Evolutionary conservation across 2,113 vertebrate genomes (phyloP).

Genomic region (Triplophysa tibetana): DNA sequence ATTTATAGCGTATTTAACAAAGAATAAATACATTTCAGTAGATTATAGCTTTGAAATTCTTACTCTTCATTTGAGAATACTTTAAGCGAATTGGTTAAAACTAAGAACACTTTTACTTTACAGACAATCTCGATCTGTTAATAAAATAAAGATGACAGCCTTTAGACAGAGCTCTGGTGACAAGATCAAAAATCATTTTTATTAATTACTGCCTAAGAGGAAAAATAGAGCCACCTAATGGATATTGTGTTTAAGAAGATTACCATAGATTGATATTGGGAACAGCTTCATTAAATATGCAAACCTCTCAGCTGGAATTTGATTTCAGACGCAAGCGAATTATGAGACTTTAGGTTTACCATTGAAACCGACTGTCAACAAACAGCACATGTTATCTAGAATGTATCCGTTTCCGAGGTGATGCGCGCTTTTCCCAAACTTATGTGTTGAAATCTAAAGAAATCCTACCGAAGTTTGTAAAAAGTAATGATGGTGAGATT

Average conservation of each 20-base stretch:
- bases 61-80: not conserved
- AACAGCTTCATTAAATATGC: slow-evolving; percentile 40
- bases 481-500: not conserved
- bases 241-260: slow-evolving; percentile 10
- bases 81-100: not conserved
- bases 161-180: not conserved
- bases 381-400: not conserved
- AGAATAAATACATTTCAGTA: not conserved
- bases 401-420: no score
- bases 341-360: not conserved
- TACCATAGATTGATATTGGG: slow-evolving; percentile 28
- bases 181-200: not conserved
- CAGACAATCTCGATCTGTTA: slow-evolving; percentile 7
- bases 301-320: slow-evolving; percentile 20
- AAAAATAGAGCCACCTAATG: slow-evolving; percentile 2
- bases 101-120: not conserved
- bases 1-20: not conserved
- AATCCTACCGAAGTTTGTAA: no score
- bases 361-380: slow-evolving; percentile 6
- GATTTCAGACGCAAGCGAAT: not conserved
- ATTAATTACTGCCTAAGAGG: slow-evolving; percentile 14
- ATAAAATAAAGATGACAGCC: slow-evolving; percentile 2
- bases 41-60: not conserved
- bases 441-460: no score
- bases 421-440: no score